A percentile compares a stretch with the other conserved stretches of the same genome.
phyloP scores from a whole-genome alignment of 2,797 vertebrate species.

The Tenualosa thibaudeaui region DNA sequence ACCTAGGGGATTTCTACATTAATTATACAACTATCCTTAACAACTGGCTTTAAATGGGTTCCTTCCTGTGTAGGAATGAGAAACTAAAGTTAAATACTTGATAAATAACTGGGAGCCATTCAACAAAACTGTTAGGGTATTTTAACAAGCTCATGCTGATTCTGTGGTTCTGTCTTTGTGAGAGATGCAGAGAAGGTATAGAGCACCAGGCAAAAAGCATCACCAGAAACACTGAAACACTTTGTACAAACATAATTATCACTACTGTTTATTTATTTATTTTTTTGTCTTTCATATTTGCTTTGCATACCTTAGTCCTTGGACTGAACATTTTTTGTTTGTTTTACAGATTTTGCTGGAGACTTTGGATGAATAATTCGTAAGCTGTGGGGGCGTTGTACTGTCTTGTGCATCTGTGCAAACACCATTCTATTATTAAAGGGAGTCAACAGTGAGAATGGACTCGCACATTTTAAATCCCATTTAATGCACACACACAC shows the following conservation, averaged over 20 bases:
- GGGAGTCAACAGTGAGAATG: background rate
- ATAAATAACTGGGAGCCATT: background rate
- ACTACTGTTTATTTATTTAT: background rate
- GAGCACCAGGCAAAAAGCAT: background rate
- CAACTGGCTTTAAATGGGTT: background rate
- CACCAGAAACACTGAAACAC: background rate
- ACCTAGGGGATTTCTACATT: no score
- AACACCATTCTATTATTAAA: conserved; percentile 12
- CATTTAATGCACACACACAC: background rate
- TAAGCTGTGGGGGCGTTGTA: background rate
- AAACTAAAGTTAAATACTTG: background rate
- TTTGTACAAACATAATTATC: background rate
- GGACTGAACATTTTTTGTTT: background rate
- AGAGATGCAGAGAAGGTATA: background rate
- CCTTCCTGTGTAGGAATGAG: background rate
- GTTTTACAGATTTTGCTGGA: background rate
- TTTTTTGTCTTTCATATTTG: background rate
- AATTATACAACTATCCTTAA: background rate
- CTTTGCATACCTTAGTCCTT: background rate
- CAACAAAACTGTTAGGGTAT: background rate
- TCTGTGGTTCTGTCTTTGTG: background rate
- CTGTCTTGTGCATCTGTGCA: background rate
- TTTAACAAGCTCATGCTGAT: background rate
- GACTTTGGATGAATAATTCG: background rate
- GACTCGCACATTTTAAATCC: background rate